Conservation (phyloP, 2,113 vertebrate species). For the Chamaea fasciata region DNA sequence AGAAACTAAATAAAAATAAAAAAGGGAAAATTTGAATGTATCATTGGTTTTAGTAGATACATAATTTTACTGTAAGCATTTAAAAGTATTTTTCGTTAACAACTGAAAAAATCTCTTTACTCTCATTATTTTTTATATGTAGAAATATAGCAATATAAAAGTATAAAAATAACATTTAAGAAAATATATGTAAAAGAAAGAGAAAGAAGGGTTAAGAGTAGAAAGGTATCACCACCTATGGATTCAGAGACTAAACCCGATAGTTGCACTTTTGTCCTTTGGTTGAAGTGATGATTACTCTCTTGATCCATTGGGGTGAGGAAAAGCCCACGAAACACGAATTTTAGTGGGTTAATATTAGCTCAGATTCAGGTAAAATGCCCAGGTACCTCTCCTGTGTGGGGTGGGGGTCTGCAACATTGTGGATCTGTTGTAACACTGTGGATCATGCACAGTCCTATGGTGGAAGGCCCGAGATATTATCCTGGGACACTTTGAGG, state of each 20-base stretch:
- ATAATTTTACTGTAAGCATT: neutral
- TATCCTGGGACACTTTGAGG: neutral
- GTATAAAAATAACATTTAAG: neutral
- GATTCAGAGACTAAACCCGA: neutral
- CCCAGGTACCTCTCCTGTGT: neutral
- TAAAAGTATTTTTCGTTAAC: neutral
- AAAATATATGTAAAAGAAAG: neutral
- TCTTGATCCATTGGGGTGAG: neutral
- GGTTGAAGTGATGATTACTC: neutral
- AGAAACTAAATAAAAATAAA: neutral
- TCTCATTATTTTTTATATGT: neutral
- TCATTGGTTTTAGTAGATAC: accelerated
- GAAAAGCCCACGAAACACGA: too few species aligned
- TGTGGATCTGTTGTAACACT: neutral
- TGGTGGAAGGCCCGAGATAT: neutral
- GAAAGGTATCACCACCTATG: neutral
- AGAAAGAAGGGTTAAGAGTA: neutral
- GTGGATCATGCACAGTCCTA: too few species aligned
- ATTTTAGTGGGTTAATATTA: neutral
- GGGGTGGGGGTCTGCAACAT: accelerated
- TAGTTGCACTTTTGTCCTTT: neutral
- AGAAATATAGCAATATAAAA: neutral
- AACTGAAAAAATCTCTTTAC: neutral
- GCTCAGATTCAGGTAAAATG: neutral
- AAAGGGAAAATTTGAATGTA: neutral